These are phyloP conservation scores for Ecdyonurus torrentis DNA, from an alignment of 2,888 invertebrate genomes.

Conservation along the genomic window DNA sequence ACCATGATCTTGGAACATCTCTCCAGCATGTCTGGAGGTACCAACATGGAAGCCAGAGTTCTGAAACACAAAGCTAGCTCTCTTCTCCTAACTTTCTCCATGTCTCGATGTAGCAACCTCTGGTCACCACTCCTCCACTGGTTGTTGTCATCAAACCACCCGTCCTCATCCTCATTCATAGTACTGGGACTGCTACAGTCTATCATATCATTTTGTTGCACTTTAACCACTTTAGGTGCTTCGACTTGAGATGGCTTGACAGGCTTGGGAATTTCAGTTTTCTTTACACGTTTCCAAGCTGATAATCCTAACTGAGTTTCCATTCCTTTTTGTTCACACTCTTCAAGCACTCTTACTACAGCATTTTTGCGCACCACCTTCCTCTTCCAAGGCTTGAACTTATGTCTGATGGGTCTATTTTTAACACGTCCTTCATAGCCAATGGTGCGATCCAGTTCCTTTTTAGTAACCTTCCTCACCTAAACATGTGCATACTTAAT, in stretches of 20 bases:
- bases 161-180: neutral
- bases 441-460: neutral
- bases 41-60: neutral
- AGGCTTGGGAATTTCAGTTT: neutral
- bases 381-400: neutral
- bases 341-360: neutral
- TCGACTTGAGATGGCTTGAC: neutral
- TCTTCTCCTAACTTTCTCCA: neutral
- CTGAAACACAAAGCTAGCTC: neutral
- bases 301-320: no score
- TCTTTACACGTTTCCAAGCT: no score
- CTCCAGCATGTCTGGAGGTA: neutral
- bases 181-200: neutral
- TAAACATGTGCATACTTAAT: no score
- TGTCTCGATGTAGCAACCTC: neutral
- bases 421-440: neutral
- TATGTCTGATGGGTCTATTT: neutral
- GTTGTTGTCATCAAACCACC: neutral
- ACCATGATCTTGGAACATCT: neutral
- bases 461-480: neutral
- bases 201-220: neutral
- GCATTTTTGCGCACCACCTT: neutral
- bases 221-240: no score
- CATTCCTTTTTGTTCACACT: neutral
- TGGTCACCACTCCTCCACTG: neutral